Conservation (phyloP, 2,797 vertebrate species). For the Alosa sapidissima region DNA sequence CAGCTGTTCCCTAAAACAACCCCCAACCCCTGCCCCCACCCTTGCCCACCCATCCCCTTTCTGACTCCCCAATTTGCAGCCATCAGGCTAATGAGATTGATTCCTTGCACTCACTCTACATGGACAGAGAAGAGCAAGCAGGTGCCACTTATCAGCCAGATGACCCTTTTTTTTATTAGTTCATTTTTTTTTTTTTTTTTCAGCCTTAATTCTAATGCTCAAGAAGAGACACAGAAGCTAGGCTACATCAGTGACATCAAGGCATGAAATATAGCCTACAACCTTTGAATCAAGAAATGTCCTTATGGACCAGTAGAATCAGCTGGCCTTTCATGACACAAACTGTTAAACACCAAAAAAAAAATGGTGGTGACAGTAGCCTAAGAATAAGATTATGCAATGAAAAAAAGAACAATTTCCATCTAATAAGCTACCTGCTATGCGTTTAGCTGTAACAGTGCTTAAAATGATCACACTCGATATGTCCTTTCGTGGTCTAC, state of each 20-base stretch:
- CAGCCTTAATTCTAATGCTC: background rate
- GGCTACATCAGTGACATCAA: conserved; percentile 36
- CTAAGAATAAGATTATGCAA: no score
- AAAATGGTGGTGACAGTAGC: background rate
- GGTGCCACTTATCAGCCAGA: conserved; percentile 59
- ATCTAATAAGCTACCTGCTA: background rate
- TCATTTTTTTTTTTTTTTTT: background rate
- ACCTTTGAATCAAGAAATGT: background rate
- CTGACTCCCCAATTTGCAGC: conserved; percentile 68
- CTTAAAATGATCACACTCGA: background rate
- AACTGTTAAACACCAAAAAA: background rate
- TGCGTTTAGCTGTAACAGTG: background rate
- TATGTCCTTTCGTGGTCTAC: background rate
- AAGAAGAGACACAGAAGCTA: background rate
- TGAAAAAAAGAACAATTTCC: background rate
- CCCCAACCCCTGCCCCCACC: conserved; percentile 65
- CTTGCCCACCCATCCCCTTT: conserved; percentile 68
- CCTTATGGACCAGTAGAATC: background rate
- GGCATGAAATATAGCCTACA: background rate
- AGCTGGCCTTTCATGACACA: background rate
- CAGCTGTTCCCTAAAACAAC: conserved; percentile 73
- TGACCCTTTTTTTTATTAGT: conserved; percentile 39
- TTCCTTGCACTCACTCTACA: conserved; percentile 67
- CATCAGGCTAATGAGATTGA: conserved; percentile 70
- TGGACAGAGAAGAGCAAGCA: conserved; percentile 61